phyloP scores from a whole-genome alignment of 2,797 vertebrate genomes.

The Tokudaia muenninki region DNA sequence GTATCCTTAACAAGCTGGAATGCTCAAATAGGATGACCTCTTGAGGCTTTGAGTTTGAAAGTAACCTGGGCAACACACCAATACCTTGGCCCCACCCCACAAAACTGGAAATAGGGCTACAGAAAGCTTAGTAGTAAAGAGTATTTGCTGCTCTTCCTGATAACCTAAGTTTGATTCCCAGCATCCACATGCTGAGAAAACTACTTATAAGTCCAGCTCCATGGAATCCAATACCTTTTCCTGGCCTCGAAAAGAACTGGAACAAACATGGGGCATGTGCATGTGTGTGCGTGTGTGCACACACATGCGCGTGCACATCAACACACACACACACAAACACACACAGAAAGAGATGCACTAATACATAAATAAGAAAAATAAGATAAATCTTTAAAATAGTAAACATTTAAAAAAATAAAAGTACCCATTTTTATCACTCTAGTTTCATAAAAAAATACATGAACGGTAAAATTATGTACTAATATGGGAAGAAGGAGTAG shows the following conservation, averaged over 20 bases:
- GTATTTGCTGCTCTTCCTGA: neutral
- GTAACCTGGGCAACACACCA: neutral
- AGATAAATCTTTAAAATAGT: neutral
- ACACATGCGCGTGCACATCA: too few relatives aligned
- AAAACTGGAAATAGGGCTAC: neutral
- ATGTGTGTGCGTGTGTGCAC: too few relatives aligned
- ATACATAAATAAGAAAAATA: neutral
- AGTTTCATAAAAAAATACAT: conserved; percentile 49
- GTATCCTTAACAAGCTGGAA: neutral
- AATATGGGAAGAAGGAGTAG: neutral
- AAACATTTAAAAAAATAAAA: conserved; percentile 21
- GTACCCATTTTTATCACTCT: neutral
- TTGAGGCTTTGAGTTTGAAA: neutral
- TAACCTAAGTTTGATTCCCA: neutral
- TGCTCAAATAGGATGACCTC: neutral
- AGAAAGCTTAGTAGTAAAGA: neutral
- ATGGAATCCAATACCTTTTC: neutral
- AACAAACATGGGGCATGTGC: neutral
- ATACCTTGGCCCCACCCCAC: neutral
- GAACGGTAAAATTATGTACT: conserved; percentile 46
- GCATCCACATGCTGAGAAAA: too few relatives aligned
- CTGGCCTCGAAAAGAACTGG: neutral
- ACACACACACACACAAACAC: neutral
- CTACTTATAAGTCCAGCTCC: neutral
- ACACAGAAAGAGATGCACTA: too few relatives aligned